These are phyloP conservation scores for Gibbula magus DNA, from an alignment of 2,888 invertebrate species.

Conservation along the genomic window DNA sequence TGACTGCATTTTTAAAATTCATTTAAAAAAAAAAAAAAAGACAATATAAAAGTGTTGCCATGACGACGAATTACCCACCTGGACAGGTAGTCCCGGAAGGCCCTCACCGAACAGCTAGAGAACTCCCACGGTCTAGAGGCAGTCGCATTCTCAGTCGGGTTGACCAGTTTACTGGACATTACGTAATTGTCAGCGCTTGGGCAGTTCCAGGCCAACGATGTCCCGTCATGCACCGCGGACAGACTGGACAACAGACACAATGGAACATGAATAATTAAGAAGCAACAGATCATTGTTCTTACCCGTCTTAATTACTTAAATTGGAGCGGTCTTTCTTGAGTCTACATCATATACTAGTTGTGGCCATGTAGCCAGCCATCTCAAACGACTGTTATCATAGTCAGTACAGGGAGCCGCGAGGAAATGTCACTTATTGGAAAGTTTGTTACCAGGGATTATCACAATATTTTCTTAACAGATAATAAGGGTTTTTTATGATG, in stretches of 20 bases:
- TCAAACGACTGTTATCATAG: no score
- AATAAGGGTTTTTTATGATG: no score
- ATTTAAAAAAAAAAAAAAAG: no score
- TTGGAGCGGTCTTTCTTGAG: neutral
- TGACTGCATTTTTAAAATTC: no score
- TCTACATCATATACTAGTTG: no score
- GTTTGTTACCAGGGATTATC: no score
- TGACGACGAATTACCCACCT: constrained; percentile 30
- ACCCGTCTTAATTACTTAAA: neutral
- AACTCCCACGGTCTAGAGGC: constrained; percentile 46
- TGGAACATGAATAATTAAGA: neutral
- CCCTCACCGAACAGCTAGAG: constrained; percentile 38
- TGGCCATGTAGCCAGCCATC: no score
- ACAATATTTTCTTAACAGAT: no score
- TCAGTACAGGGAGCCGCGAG: no score
- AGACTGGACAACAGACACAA: constrained; percentile 27
- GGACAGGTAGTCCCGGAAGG: constrained; percentile 34
- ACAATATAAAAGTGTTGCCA: no score
- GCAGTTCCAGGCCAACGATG: constrained; percentile 25
- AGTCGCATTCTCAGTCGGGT: constrained; percentile 28
- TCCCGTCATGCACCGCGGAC: constrained; percentile 39
- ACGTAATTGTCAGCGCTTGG: constrained; percentile 40
- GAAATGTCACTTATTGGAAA: no score
- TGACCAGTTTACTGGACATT: constrained; percentile 40
- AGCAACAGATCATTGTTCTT: neutral